phyloP scores from a whole-genome alignment of 2,113 vertebrate species.

The Leptodactylus fuscus region DNA sequence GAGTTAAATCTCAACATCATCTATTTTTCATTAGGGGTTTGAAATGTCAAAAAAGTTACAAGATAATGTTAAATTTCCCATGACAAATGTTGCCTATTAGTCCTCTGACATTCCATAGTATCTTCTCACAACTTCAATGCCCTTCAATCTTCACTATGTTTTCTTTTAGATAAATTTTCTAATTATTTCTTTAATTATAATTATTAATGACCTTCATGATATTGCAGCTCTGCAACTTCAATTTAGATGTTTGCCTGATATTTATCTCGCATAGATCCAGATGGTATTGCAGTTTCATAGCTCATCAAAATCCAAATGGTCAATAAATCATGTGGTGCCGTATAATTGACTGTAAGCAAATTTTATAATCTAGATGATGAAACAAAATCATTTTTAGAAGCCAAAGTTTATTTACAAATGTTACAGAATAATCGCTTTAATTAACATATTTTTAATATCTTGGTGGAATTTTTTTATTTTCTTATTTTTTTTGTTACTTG shows the following conservation, averaged over 20 bases:
- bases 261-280: conserved; percentile 44
- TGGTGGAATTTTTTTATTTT: background rate
- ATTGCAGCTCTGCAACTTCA: conserved; percentile 35
- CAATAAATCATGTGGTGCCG: conserved; percentile 34
- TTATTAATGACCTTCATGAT: conserved; percentile 36
- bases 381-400: background rate
- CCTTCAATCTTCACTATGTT: background rate
- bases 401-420: background rate
- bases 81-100: background rate
- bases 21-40: background rate
- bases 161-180: background rate
- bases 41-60: background rate
- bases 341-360: conserved; percentile 22
- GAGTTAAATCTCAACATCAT: background rate
- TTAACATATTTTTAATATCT: background rate
- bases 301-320: conserved; percentile 40
- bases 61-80: background rate
- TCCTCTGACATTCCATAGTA: background rate
- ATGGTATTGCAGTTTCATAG: conserved; percentile 41
- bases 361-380: background rate
- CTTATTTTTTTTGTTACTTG: background rate
- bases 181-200: conserved; percentile 25
- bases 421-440: background rate
- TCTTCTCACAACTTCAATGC: background rate
- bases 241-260: background rate